Conservation (phyloP, 1,140 invertebrate species). For the Drosophila teissieri region DNA sequence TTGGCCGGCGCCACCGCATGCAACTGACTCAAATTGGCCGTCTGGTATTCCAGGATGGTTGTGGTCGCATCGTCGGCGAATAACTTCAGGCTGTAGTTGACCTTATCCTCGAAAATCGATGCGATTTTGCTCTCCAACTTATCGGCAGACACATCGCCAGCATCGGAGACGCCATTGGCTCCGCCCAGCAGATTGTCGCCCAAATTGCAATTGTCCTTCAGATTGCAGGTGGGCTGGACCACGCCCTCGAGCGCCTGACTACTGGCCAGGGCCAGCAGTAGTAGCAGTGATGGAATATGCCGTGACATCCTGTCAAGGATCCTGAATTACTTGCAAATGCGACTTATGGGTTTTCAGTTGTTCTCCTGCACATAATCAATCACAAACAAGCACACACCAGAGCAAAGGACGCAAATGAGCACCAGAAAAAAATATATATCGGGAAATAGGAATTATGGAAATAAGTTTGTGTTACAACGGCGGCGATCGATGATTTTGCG, state of each 20-base stretch:
- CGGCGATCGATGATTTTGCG: constrained; percentile 3
- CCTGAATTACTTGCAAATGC: background rate
- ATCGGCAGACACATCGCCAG: constrained; percentile 44
- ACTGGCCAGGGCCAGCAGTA: constrained; percentile 3
- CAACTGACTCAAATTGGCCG: constrained; percentile 62
- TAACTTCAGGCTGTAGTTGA: constrained; percentile 78
- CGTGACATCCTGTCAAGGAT: constrained; percentile 16
- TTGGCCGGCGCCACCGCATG: constrained; percentile 30
- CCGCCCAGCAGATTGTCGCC: constrained; percentile 66
- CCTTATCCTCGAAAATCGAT: constrained; percentile 82
- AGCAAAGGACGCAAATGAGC: background rate
- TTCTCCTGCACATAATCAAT: constrained; percentile 31
- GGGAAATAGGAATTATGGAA: background rate
- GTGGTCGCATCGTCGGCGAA: constrained; percentile 70
- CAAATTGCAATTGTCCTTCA: constrained; percentile 80
- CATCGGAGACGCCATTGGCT: constrained; percentile 18
- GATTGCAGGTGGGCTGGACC: constrained; percentile 65
- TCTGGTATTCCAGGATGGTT: constrained; percentile 63
- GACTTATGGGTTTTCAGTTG: background rate
- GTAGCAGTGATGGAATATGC: constrained; percentile 7
- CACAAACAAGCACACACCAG: background rate
- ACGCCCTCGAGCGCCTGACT: constrained; percentile 39
- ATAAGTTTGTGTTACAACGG: background rate
- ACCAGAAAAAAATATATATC: constrained; percentile 25
- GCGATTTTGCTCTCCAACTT: constrained; percentile 77